Conservation (phyloP, 2,888 invertebrate species). For the Sesamia inferens region DNA sequence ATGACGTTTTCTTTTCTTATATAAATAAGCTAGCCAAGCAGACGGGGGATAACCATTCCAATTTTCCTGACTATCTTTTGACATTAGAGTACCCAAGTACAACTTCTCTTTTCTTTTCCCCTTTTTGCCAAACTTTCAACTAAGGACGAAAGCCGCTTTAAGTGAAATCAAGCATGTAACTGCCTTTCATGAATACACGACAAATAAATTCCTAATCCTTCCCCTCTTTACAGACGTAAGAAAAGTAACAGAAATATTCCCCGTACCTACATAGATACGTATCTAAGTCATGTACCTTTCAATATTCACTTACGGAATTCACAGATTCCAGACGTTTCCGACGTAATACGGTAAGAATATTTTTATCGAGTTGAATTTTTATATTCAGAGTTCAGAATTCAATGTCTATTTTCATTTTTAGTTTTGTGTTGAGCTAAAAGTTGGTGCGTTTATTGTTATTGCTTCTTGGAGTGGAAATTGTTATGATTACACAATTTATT, state of each 20-base stretch:
- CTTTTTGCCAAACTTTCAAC: not conserved
- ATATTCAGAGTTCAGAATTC: constrained; percentile 48
- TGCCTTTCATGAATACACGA: not conserved
- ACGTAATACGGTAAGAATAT: constrained; percentile 59
- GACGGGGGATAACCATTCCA: too few relatives aligned
- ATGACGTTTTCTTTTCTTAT: not conserved
- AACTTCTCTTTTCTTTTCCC: not conserved
- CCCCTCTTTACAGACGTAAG: constrained; percentile 3
- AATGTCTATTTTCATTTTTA: constrained; percentile 44
- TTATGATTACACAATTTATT: not conserved
- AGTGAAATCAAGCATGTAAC: not conserved
- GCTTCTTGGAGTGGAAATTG: not conserved
- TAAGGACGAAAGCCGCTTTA: not conserved
- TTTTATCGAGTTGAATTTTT: constrained; percentile 58
- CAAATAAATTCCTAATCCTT: constrained; percentile 23
- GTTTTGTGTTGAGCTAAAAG: constrained; percentile 2
- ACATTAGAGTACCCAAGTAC: not conserved
- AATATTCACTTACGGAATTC: constrained; percentile 61
- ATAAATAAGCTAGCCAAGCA: not conserved
- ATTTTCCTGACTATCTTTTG: not conserved
- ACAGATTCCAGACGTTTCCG: constrained; percentile 59
- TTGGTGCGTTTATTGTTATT: not conserved
- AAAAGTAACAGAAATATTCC: constrained; percentile 48
- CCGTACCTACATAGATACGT: constrained; percentile 40
- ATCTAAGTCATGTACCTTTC: constrained; percentile 51